Evolutionary conservation across 2,113 vertebrate genomes (phyloP), one percentile per base, ranked within the genome.

Genomic region (Microcebus lehilahytsara): DNA sequence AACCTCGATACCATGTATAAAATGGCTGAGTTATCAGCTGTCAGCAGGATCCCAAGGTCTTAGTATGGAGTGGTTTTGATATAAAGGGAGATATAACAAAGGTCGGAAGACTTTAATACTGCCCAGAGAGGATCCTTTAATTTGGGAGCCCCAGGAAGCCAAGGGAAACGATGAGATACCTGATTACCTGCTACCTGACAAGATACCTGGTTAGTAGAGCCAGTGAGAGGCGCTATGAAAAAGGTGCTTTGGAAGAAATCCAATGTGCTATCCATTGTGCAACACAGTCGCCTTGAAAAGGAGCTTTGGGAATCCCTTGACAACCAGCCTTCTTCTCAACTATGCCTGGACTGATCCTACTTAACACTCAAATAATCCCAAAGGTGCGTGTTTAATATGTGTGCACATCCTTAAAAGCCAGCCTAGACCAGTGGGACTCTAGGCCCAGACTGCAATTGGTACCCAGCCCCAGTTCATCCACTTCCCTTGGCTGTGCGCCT

Each of bases 311-410:
- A 23, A 9, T 27, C 71, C 25, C 66, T 67, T n/a, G 37, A 88
- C 60, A 64, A 6, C 25, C 40, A 53, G 58, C 32, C 10, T 30
- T 46, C 67, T 67, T 71, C 37, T 85, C 42, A 34, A 0, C 46
- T 93, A 1, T 56, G 62, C n/a, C 51, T 25, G 32, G 49, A 42
- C 16, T 9, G 14, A 71, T 6, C 7, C 71, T 13, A 0, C 10
- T 0, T 58, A 19, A 27, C 40, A 40, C 9, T 62, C 6, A 32
- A 85, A 58, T 37, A 22, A 58, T 40, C 40, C 72, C 27, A 27
- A 27, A 46, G 30, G 1, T 1, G 30, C 42, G 7, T 16, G 20
- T 49, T 6, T 27, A 4, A 9, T 22, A 1, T 12, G 11, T 37
- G 32, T 42, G 19, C n/a, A 1, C 20, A 3, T 20, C 62, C 37